Evolutionary conservation across 2,797 vertebrate genomes (phyloP), one percentile per base, ranked within the genome.

Genomic region (Tapirus indicus): DNA sequence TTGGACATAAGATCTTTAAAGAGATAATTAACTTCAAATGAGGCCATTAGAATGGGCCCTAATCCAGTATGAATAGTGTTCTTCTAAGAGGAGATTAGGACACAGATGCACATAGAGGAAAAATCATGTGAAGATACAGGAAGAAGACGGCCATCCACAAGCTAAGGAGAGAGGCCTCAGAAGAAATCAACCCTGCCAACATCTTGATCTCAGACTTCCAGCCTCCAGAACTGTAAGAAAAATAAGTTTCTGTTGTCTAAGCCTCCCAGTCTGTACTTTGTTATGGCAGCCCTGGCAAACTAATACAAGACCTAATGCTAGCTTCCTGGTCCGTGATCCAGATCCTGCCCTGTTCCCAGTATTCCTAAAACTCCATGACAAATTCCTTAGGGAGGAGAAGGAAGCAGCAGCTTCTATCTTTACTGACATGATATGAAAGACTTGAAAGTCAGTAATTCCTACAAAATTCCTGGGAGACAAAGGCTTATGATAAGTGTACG

Each of bases 191-290:
- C 0, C 29, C 49, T 68, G 58, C 41, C 41, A 14, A 8, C 35
- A 47, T 12, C 12, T 2, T 56, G 56, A 38, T 54, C 21, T 72
- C 23, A 38, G 21, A 64, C 35, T 35, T 80, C 23, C 11, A 47
- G 10, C 41, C 32, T 41, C 86, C 54, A 44, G n/a, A 84, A 60
- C n/a, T 27, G 13, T 1, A 6, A 77, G 64, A 56, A 75, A 52
- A 69, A 49, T 14, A 21, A 75, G 56, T 83, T 66, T 92, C 71
- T 79, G 7, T 54, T 23, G 4, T 68, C 60, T 83, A 82, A 88
- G 27, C 20, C 25, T n/a, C 35, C 44, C 11, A 4, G 4, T 68
- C 21, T 27, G 35, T 27, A 41, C 52, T 77, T 41, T n/a, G 7
- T 54, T 9, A 83, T 3, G 17, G 52, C 14, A 44, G 0, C 3